Evolutionary conservation across 2,113 vertebrate genomes (phyloP).

Genomic region (Agapornis roseicollis): DNA sequence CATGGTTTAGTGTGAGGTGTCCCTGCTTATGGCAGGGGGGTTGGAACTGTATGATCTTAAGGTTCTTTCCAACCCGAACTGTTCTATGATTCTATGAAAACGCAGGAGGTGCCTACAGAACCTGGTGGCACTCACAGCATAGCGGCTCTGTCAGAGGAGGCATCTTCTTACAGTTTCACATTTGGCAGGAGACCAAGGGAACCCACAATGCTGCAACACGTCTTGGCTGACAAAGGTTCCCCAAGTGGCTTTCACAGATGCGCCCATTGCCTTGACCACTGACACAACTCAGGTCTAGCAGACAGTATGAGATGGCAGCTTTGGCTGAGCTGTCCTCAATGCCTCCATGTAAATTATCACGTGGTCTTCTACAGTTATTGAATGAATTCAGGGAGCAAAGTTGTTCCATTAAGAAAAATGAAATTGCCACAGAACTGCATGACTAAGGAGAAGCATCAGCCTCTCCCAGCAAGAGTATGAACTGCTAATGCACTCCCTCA

Average conservation of each 20-base stretch:
- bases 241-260: accelerated
- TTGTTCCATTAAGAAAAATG: neutral
- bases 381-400: neutral
- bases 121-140: neutral
- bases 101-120: accelerated
- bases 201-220: neutral
- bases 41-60: too few species aligned
- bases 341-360: neutral
- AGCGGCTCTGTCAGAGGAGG: neutral
- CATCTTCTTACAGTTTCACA: neutral
- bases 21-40: too few species aligned
- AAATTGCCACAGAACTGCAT: neutral
- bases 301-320: neutral
- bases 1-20: too few species aligned
- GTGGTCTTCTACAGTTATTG: neutral
- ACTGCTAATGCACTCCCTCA: accelerated
- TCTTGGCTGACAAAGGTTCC: neutral
- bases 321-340: neutral
- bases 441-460: neutral
- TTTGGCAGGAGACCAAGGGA: neutral
- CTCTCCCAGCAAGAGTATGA: neutral
- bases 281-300: neutral
- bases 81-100: too few species aligned
- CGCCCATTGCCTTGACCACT: accelerated
- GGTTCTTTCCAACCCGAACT: too few species aligned